Percentiles rank a stretch among this genome's conserved stretches.
Conservation (phyloP, 2,797 vertebrate genomes). For the Onychomys arenicola region DNA sequence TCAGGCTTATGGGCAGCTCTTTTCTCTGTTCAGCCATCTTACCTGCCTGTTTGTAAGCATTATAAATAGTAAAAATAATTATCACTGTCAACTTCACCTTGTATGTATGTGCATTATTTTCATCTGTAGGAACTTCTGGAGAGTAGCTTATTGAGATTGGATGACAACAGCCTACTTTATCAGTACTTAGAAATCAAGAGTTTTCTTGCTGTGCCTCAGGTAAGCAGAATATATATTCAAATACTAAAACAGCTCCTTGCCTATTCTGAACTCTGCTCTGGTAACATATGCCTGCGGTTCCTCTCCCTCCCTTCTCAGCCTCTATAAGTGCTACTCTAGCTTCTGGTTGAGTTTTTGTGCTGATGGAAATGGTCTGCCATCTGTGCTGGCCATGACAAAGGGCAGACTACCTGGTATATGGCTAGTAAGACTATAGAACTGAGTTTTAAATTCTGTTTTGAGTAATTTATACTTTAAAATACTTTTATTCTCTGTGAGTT, state of each 20-base stretch:
- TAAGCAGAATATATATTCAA: conserved; percentile 79
- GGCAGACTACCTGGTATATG: neutral
- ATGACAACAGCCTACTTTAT: conserved; percentile 90
- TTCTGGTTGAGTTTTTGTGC: neutral
- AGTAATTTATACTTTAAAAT: conserved; percentile 45
- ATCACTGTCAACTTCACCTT: neutral
- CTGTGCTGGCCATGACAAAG: neutral
- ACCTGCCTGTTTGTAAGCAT: conserved; percentile 24
- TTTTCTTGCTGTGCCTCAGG: conserved; percentile 92
- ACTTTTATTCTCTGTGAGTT: neutral
- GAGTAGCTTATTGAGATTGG: conserved; percentile 91
- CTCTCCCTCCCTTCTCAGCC: neutral
- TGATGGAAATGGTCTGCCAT: neutral
- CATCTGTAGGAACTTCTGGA: conserved; percentile 91
- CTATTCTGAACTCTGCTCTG: conserved; percentile 21
- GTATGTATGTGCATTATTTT: conserved; percentile 12
- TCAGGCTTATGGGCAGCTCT: neutral
- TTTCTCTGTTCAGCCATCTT: neutral
- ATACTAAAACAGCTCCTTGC: neutral
- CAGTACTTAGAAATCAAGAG: conserved; percentile 92
- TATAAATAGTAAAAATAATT: conserved; percentile 33
- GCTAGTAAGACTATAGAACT: conserved; percentile 6
- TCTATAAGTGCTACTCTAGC: conserved; percentile 3
- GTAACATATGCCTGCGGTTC: neutral
- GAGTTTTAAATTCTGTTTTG: conserved; percentile 62